Conservation (phyloP, 2,113 vertebrate species). For the Bufo gargarizans region DNA sequence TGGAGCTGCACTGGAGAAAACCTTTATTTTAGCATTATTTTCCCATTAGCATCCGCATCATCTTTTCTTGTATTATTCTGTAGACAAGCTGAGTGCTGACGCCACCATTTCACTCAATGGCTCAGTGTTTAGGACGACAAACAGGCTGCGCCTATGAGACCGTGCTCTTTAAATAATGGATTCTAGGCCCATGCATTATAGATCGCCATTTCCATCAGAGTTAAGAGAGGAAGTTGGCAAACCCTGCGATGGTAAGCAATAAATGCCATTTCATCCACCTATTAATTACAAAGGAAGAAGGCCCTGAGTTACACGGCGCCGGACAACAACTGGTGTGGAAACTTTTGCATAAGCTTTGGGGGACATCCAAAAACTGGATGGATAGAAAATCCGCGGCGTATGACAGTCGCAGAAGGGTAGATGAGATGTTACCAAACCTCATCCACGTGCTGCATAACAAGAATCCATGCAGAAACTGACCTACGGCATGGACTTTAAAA, state of each 20-base stretch:
- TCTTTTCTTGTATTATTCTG: neutral
- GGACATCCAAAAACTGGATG: too few relatives aligned
- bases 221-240: neutral
- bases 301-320: too few relatives aligned
- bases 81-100: neutral
- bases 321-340: too few relatives aligned
- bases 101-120: neutral
- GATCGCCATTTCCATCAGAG: constrained; percentile 5
- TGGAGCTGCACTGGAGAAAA: neutral
- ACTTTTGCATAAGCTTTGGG: too few relatives aligned
- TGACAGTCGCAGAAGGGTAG: too few relatives aligned
- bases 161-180: constrained; percentile 46
- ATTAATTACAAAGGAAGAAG: neutral
- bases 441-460: too few relatives aligned
- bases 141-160: neutral
- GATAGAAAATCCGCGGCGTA: too few relatives aligned
- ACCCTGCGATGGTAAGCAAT: neutral
- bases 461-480: too few relatives aligned
- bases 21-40: neutral
- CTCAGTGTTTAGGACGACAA: neutral
- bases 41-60: neutral
- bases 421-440: too few relatives aligned
- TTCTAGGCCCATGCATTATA: constrained; percentile 37
- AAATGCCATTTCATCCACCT: neutral
- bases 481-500: too few relatives aligned